phyloP scores from a whole-genome alignment of 2,888 invertebrate species.

The Creontiades dilutus region DNA sequence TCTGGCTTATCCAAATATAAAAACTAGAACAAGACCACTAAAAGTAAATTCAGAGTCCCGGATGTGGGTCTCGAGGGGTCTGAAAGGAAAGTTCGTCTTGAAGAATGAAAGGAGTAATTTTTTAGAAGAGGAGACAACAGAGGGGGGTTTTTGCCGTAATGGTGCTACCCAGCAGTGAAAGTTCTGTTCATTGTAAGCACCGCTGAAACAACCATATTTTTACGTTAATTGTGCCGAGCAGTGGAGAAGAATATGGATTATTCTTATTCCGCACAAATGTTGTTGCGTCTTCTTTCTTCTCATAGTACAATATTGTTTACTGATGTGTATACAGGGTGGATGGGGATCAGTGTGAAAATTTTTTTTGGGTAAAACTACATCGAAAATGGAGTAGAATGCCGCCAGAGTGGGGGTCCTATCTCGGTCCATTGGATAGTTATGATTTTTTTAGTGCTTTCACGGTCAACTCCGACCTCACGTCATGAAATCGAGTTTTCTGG shows the following conservation, averaged over 20 bases:
- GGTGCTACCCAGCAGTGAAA: slow-evolving; percentile 24
- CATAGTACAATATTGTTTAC: background rate
- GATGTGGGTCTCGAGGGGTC: slow-evolving; percentile 17
- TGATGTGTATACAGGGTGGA: too few relatives aligned
- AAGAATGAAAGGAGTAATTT: slow-evolving; percentile 53
- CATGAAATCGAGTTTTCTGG: too few relatives aligned
- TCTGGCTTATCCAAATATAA: slow-evolving; percentile 15
- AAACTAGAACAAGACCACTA: slow-evolving; percentile 22
- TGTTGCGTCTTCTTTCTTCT: background rate
- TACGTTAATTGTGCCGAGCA: slow-evolving; percentile 17
- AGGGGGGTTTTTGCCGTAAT: slow-evolving; percentile 47
- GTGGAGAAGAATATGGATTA: background rate
- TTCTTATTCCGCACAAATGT: background rate
- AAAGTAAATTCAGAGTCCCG: slow-evolving; percentile 51
- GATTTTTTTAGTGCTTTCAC: too few relatives aligned
- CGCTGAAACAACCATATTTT: slow-evolving; percentile 55
- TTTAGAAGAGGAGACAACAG: slow-evolving; percentile 40
- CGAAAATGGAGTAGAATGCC: too few relatives aligned
- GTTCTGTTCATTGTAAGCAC: slow-evolving; percentile 41
- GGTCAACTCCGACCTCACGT: too few relatives aligned
- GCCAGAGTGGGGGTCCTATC: too few relatives aligned
- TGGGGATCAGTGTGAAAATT: too few relatives aligned
- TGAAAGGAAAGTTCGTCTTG: slow-evolving; percentile 65
- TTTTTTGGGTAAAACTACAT: too few relatives aligned
- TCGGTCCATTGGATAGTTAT: too few relatives aligned